Percentiles rank a stretch among this genome's conserved stretches.
These are phyloP conservation scores for Argynnis bischoffii DNA, from an alignment of 2,888 invertebrate species.

Conservation along the genomic window DNA sequence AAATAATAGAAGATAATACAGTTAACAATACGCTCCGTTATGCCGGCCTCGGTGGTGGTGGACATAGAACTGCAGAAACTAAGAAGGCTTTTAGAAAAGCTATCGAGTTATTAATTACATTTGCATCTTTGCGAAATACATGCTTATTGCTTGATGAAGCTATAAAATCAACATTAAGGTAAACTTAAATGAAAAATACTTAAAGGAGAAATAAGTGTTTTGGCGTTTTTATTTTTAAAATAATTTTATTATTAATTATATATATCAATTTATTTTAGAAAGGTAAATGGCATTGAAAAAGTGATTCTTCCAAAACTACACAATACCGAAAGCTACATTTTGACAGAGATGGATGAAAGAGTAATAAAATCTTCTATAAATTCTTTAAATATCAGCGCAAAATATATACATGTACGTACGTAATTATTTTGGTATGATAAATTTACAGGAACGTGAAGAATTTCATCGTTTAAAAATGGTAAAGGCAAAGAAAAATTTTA, in stretches of 20 bases:
- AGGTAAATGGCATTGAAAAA: constrained; percentile 77
- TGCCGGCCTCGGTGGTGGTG: constrained; percentile 71
- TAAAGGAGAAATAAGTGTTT: neutral
- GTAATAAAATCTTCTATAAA: constrained; percentile 46
- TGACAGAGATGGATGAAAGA: constrained; percentile 75
- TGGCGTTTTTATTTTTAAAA: neutral
- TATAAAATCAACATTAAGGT: constrained; percentile 69
- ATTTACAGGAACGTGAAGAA: constrained; percentile 71
- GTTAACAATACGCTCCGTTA: constrained; percentile 62
- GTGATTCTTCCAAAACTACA: constrained; percentile 72
- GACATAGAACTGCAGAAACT: constrained; percentile 68
- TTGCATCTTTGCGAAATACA: constrained; percentile 73
- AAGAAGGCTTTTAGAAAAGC: constrained; percentile 72
- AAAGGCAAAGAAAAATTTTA: constrained; percentile 70
- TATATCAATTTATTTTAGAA: constrained; percentile 54
- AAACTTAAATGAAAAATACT: neutral
- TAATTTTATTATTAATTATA: neutral
- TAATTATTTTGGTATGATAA: constrained; percentile 23
- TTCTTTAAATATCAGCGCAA: constrained; percentile 1
- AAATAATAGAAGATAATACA: constrained; percentile 63
- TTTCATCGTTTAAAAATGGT: constrained; percentile 77
- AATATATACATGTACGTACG: neutral
- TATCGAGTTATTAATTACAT: constrained; percentile 70
- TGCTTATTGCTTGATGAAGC: constrained; percentile 67
- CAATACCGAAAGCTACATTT: constrained; percentile 72